Evolutionary conservation across 1,140 invertebrate species (phyloP).

Genomic region (Trachymyrmex cornetzi): DNA sequence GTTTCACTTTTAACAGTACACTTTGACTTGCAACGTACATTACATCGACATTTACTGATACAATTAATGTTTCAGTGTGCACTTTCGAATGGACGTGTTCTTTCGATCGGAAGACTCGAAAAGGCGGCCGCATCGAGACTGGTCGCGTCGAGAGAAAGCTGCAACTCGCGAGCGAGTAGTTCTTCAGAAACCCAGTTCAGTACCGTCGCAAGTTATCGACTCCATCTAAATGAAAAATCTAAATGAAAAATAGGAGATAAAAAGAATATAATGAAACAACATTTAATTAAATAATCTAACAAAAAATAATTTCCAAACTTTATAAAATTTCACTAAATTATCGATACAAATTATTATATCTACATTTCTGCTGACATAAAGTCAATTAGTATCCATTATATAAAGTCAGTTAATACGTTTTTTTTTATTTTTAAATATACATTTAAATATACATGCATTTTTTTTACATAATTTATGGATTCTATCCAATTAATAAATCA

Average conservation of each 20-base stretch:
- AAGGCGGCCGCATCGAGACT: slow-evolving; percentile 74
- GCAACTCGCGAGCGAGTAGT: slow-evolving; percentile 63
- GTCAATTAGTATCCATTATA: no score
- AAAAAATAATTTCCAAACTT: not conserved
- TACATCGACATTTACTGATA: not conserved
- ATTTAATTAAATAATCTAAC: not conserved
- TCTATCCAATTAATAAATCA: not conserved
- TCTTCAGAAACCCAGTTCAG: slow-evolving; percentile 34
- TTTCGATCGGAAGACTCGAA: slow-evolving; percentile 27
- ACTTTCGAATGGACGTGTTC: slow-evolving; percentile 13
- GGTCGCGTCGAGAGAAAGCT: slow-evolving; percentile 74
- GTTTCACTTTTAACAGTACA: not conserved
- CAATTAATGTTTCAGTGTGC: not conserved
- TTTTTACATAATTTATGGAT: not conserved
- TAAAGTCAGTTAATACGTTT: not conserved
- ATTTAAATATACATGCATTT: not conserved
- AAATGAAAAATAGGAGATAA: not conserved
- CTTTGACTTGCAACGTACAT: not conserved
- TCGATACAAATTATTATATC: not conserved
- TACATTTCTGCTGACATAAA: not conserved
- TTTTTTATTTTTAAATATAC: not conserved
- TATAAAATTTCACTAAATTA: not conserved
- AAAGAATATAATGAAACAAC: not conserved
- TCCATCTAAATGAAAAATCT: not conserved
- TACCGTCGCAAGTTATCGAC: slow-evolving; percentile 10